These are phyloP conservation scores for Nomada goodeniana DNA, from an alignment of 2,888 invertebrate species.

Conservation along the genomic window DNA sequence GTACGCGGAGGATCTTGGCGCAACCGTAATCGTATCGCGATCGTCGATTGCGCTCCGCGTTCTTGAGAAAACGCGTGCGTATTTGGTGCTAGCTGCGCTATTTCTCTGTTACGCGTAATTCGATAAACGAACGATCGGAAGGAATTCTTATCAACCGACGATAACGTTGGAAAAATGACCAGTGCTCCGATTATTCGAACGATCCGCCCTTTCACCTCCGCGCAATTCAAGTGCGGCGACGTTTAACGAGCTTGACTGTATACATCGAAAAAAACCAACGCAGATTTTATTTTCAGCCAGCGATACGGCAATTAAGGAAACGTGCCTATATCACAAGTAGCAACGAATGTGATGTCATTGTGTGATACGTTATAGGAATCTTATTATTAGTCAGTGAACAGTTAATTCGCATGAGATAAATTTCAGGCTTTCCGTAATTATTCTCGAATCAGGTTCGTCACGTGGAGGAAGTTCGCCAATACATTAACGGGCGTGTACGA, in stretches of 20 bases:
- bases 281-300: not conserved
- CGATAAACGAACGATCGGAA: slow-evolving; percentile 18
- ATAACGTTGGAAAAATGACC: not conserved
- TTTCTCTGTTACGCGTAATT: slow-evolving; percentile 15
- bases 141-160: slow-evolving; percentile 24
- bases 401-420: not conserved
- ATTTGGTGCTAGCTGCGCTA: not conserved
- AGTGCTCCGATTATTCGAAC: not conserved
- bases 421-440: slow-evolving; percentile 14
- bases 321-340: not conserved
- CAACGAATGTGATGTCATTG: not conserved
- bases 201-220: not conserved
- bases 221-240: no score
- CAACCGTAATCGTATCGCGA: slow-evolving; percentile 52
- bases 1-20: slow-evolving; percentile 41
- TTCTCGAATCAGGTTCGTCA: slow-evolving; percentile 3
- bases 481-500: slow-evolving; percentile 7
- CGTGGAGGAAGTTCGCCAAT: slow-evolving; percentile 4
- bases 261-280: not conserved
- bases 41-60: slow-evolving; percentile 38
- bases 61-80: slow-evolving; percentile 22
- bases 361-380: not conserved
- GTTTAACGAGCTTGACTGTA: not conserved
- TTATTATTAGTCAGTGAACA: slow-evolving; percentile 13
- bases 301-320: slow-evolving; percentile 18